Base-by-base conservation (phyloP, 2,888 invertebrate genomes). In the Mesorhabditis sp. region DNA sequence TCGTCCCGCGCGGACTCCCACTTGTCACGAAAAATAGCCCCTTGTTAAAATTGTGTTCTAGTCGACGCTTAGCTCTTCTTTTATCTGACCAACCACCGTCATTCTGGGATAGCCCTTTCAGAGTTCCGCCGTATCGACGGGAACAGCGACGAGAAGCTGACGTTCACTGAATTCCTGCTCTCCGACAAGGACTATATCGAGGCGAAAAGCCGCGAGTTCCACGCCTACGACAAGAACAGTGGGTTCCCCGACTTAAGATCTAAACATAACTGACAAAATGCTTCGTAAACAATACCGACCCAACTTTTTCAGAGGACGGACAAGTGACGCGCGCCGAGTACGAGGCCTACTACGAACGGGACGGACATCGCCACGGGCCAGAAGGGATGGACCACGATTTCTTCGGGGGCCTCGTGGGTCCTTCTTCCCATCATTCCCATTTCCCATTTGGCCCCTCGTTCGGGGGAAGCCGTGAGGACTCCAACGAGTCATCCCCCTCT, bases 111-210 rank as follows among this genome's bases (percentile, higher is more conserved):
- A 28, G 28, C 28, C 28, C 5, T 69, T 80, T 65, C 66, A 82
- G 83, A 83, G 67, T 83, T 83, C 66, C 80, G 80, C 61, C 73
- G 80, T 6, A 76, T 83, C 68, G 83, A 83, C 68, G 63, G 74
- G 0, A 80, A 82, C 70, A 72, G 70, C 45, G 83, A 83, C 67
- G 77, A 77, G 4, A 71, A 75, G 65, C 68, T 83, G 28, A 80
- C 83, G 2, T 83, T 83, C 72, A 80, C 80, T 7, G 83, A 83
- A 67, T 83, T 82, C 69, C 70, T 83, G 50, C 74, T 83, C 43
- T 74, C 76, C 42, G 83, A 83, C 62, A 77, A 81, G 6, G 78
- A 82, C 7, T 83, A 77, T 66, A 74, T 83, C 63, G 83, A 83
- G 67, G 74, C 73, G 62, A 70, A 70, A 43, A 76, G 76, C 0